A percentile compares a stretch with the other conserved stretches of the same genome.
Evolutionary conservation across 2,888 invertebrate species (phyloP).

Genomic region (Nemurella pictetii): DNA sequence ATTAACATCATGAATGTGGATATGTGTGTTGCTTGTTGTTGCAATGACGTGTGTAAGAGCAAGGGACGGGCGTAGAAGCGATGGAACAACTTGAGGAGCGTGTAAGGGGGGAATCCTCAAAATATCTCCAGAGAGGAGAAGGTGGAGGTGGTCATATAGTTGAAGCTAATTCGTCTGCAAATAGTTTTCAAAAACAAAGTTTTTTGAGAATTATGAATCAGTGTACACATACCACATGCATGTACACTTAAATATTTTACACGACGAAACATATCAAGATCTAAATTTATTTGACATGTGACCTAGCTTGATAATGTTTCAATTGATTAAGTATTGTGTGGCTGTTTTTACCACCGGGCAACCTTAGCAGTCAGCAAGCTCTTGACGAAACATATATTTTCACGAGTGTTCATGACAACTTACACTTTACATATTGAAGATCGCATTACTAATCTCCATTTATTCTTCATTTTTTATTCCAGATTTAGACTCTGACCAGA

Average conservation of each 20-base stretch:
- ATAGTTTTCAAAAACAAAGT: not conserved
- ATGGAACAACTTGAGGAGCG: not conserved
- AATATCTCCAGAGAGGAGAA: not conserved
- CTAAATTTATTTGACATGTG: not conserved
- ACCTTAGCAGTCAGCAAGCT: not conserved
- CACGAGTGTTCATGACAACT: not conserved
- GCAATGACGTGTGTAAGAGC: not conserved
- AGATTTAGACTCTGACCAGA: conserved; percentile 32
- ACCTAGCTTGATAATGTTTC: not conserved
- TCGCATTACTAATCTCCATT: not conserved
- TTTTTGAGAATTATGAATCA: not conserved
- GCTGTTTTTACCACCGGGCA: not conserved
- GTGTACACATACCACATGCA: not conserved
- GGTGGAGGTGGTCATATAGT: not conserved
- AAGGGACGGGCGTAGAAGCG: not conserved
- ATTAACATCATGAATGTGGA: not conserved
- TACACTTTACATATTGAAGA: not conserved
- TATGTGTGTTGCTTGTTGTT: not conserved
- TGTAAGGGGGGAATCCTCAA: not conserved
- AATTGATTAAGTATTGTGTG: not conserved
- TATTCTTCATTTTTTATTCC: not conserved
- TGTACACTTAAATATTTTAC: not conserved
- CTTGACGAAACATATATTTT: too few relatives aligned
- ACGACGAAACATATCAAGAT: not conserved
- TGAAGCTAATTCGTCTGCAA: not conserved